phyloP scores from a whole-genome alignment of 2,797 vertebrate species.

The Sebastes matsubarae region DNA sequence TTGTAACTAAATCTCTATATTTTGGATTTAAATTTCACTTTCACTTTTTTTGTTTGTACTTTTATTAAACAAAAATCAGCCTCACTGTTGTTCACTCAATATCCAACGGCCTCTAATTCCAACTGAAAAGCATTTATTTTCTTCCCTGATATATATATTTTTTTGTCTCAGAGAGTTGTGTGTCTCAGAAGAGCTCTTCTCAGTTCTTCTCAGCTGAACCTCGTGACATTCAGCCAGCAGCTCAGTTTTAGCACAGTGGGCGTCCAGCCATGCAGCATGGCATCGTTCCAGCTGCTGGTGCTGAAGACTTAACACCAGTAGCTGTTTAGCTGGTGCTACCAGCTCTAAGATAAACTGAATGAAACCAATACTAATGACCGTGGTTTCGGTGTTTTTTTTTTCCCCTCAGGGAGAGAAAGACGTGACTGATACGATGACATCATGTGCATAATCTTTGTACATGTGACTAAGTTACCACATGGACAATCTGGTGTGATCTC shows the following conservation, averaged over 20 bases:
- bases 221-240: background rate
- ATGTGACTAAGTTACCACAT: background rate
- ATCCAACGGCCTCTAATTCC: background rate
- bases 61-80: background rate
- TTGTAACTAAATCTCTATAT: background rate
- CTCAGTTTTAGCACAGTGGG: slow-evolving; percentile 3
- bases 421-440: background rate
- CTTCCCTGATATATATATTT: background rate
- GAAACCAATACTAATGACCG: background rate
- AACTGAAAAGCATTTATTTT: background rate
- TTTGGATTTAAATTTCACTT: background rate
- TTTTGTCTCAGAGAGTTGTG: background rate
- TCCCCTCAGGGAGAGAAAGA: background rate
- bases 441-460: background rate
- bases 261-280: background rate
- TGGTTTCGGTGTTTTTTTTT: background rate
- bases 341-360: background rate
- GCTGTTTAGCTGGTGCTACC: background rate
- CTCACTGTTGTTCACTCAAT: background rate
- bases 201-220: background rate
- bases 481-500: slow-evolving; percentile 6
- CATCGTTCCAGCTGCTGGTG: slow-evolving; percentile 1
- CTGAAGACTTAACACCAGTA: background rate
- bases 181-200: background rate
- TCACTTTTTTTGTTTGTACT: background rate